These are phyloP conservation scores for Mellilla xanthometata DNA, from an alignment of 2,888 invertebrate genomes.

Conservation along the genomic window DNA sequence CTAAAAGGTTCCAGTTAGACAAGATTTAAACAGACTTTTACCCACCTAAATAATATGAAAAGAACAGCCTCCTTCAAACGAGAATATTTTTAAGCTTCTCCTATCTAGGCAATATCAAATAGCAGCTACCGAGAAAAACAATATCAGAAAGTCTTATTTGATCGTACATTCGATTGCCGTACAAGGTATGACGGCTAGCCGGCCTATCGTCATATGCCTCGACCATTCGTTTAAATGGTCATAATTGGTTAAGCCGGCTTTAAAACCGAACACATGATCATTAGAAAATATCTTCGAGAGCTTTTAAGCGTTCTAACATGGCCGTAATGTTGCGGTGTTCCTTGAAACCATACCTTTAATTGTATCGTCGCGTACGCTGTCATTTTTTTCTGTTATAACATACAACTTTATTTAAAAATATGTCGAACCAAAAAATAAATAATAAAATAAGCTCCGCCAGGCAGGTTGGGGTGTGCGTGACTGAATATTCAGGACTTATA, in stretches of 20 bases:
- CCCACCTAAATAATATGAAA: slow-evolving; percentile 2
- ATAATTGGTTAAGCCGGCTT: slow-evolving; percentile 68
- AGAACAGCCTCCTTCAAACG: slow-evolving; percentile 4
- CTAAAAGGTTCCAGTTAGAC: no score
- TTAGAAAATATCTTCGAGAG: slow-evolving; percentile 53
- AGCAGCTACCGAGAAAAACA: slow-evolving; percentile 58
- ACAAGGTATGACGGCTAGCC: slow-evolving; percentile 62
- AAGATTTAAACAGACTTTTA: not conserved
- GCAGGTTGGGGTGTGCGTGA: slow-evolving; percentile 68
- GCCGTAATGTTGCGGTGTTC: slow-evolving; percentile 17
- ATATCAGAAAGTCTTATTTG: slow-evolving; percentile 62
- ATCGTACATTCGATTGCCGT: slow-evolving; percentile 69
- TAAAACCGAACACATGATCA: slow-evolving; percentile 59
- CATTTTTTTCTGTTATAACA: slow-evolving; percentile 24
- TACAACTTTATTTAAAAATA: slow-evolving; percentile 34
- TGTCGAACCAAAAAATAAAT: slow-evolving; percentile 44
- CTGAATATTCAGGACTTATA: slow-evolving; percentile 67
- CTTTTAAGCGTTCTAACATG: slow-evolving; percentile 18
- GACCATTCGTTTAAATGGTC: slow-evolving; percentile 71
- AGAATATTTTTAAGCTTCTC: slow-evolving; percentile 22
- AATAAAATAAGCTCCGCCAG: slow-evolving; percentile 36
- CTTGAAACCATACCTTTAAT: slow-evolving; percentile 32
- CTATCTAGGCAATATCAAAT: slow-evolving; percentile 50
- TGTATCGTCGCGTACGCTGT: slow-evolving; percentile 34
- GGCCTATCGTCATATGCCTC: slow-evolving; percentile 61